Conservation (phyloP, 2,797 vertebrate species). For the Chrosomus eos region DNA sequence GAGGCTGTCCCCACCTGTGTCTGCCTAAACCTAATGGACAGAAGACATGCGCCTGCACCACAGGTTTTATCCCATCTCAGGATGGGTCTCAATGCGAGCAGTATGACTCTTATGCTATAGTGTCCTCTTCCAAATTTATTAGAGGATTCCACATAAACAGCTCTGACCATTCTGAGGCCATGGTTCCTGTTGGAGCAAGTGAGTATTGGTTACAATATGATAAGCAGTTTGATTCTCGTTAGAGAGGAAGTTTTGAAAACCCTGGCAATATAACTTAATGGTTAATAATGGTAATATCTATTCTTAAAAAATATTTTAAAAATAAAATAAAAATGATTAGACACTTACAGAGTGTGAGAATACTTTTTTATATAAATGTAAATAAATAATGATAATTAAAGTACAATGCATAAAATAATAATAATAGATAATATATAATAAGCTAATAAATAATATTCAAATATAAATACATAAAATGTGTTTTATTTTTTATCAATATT, state of each 20-base stretch:
- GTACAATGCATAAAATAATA: not conserved
- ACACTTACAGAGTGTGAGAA: not conserved
- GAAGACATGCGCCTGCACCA: slow-evolving; percentile 77
- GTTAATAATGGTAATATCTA: not conserved
- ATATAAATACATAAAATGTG: not conserved
- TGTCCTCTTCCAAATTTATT: slow-evolving; percentile 69
- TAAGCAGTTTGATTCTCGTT: not conserved
- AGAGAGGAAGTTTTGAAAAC: not conserved
- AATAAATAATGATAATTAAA: not conserved
- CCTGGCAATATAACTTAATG: not conserved
- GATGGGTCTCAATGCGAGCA: slow-evolving; percentile 73
- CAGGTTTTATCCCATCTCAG: slow-evolving; percentile 71
- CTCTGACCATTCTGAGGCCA: slow-evolving; percentile 80
- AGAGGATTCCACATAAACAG: slow-evolving; percentile 81
- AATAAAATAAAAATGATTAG: too few species aligned
- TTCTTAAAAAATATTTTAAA: too few species aligned
- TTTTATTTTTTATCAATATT: not conserved
- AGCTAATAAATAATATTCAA: not conserved
- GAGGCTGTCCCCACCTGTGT: slow-evolving; percentile 77
- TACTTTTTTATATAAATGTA: not conserved
- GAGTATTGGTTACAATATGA: slow-evolving; percentile 54
- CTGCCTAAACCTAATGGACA: slow-evolving; percentile 73
- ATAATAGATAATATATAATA: not conserved
- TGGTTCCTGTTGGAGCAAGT: slow-evolving; percentile 77
- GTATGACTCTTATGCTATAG: slow-evolving; percentile 75